These are phyloP conservation scores for Saccopteryx leptura DNA, from an alignment of 2,113 vertebrate genomes.

Conservation along the genomic window DNA sequence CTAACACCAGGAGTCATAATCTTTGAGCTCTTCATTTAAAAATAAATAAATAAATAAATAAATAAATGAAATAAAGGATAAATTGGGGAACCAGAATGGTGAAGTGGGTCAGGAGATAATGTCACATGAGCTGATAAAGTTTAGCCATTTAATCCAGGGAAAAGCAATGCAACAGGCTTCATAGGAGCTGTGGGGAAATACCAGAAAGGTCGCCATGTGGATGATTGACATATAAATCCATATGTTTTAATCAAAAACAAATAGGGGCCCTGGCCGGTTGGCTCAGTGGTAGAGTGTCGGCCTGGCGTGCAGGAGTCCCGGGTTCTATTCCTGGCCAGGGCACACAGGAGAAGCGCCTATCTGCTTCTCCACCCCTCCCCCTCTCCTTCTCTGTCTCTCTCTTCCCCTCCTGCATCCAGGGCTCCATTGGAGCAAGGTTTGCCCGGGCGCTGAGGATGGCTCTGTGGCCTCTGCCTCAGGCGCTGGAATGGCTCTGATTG, in stretches of 20 bases:
- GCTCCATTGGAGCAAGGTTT: too few species aligned
- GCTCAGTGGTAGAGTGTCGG: too few species aligned
- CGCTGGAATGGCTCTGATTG: too few species aligned
- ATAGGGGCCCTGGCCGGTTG: background rate
- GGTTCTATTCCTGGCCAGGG: too few species aligned
- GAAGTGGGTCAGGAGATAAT: background rate
- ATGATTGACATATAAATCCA: background rate
- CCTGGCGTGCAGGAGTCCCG: too few species aligned
- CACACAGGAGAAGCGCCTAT: too few species aligned
- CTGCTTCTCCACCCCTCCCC: too few species aligned
- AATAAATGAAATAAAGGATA: background rate
- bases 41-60: background rate
- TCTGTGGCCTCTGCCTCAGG: too few species aligned
- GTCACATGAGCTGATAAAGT: background rate
- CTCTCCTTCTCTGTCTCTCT: too few species aligned
- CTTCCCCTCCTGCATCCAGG: too few species aligned
- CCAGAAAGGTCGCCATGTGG: background rate
- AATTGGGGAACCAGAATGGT: background rate
- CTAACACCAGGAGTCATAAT: background rate
- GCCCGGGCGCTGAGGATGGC: too few species aligned
- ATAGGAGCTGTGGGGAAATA: background rate
- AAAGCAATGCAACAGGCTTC: background rate
- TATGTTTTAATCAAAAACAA: constrained; percentile 47
- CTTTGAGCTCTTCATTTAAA: background rate
- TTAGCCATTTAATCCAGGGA: background rate